Conservation (phyloP, 2,797 vertebrate genomes). For the Sternarchorhynchus goeldii region DNA sequence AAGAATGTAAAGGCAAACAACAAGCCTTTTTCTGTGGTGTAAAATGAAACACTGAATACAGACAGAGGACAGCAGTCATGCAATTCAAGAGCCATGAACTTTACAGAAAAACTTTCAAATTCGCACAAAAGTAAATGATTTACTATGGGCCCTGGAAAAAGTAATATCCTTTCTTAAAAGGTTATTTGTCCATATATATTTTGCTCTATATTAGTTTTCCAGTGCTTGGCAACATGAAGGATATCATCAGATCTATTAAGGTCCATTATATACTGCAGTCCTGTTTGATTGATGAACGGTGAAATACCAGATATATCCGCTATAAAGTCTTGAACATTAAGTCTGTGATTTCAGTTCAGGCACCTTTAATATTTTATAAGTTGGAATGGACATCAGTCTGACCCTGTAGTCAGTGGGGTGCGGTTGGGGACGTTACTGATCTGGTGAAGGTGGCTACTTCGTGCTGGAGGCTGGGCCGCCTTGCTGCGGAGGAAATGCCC, state of each 20-base stretch:
- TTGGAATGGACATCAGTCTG: constrained; percentile 39
- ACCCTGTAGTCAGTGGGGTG: constrained; percentile 30
- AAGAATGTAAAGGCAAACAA: constrained; percentile 6
- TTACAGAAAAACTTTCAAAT: constrained; percentile 18
- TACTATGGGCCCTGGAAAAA: constrained; percentile 1
- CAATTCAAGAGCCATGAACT: constrained; percentile 22
- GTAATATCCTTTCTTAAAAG: constrained; percentile 9
- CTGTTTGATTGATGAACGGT: constrained; percentile 59
- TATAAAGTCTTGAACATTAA: constrained; percentile 57
- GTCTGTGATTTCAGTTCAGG: constrained; percentile 62
- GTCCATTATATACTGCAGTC: neutral
- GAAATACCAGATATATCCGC: constrained; percentile 52
- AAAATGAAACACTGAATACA: neutral
- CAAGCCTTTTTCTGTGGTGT: too few species aligned
- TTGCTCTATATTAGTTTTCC: constrained; percentile 40
- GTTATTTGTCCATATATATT: constrained; percentile 49
- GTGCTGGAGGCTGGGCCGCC: too few species aligned
- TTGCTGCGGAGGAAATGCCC: too few species aligned
- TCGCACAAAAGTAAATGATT: constrained; percentile 15
- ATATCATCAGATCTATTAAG: constrained; percentile 15
- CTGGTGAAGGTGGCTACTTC: too few species aligned
- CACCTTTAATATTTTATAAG: constrained; percentile 58
- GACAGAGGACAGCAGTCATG: neutral
- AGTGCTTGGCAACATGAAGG: constrained; percentile 36
- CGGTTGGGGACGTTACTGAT: constrained; percentile 41